A percentile compares a stretch with the other conserved stretches of the same genome.
Evolutionary conservation across 2,888 invertebrate genomes (phyloP).

Genomic region (Drosophila acutilabella): DNA sequence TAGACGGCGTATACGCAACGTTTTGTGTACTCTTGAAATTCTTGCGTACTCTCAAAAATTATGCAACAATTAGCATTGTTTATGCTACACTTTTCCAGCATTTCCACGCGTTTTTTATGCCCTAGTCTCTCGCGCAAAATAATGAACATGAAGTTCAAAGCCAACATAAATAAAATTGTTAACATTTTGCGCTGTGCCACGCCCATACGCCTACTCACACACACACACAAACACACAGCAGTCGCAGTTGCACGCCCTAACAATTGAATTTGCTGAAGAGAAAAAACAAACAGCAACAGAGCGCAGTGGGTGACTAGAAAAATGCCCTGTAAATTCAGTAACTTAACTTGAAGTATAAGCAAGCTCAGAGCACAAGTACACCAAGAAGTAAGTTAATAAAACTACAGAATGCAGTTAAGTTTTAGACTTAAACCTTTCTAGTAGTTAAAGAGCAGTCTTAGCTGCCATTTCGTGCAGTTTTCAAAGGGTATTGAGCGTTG

Average conservation of each 20-base stretch:
- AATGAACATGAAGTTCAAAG: constrained; percentile 77
- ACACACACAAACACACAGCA: constrained; percentile 12
- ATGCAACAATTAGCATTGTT: constrained; percentile 45
- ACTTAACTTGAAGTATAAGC: no score
- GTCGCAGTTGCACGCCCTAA: constrained; percentile 60
- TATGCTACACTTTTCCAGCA: constrained; percentile 20
- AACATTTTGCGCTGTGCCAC: constrained; percentile 64
- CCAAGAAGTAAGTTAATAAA: no score
- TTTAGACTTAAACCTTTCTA: background rate
- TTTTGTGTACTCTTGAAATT: constrained; percentile 13
- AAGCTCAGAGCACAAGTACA: no score
- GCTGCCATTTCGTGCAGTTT: background rate
- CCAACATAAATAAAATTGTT: constrained; percentile 81
- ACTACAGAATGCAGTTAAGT: no score
- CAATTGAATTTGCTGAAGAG: constrained; percentile 69
- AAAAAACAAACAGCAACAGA: constrained; percentile 14
- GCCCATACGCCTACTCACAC: constrained; percentile 34
- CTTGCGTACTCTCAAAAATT: constrained; percentile 1
- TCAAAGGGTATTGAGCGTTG: constrained; percentile 22
- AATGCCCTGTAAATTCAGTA: background rate
- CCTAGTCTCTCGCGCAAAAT: constrained; percentile 51
- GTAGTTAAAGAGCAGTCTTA: no score
- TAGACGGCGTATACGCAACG: constrained; percentile 20
- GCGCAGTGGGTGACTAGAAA: background rate
- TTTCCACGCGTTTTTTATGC: constrained; percentile 19